Percentiles rank a stretch among this genome's conserved stretches.
Conservation (phyloP, 2,888 invertebrate genomes). For the Eupithecia pulchellata region DNA sequence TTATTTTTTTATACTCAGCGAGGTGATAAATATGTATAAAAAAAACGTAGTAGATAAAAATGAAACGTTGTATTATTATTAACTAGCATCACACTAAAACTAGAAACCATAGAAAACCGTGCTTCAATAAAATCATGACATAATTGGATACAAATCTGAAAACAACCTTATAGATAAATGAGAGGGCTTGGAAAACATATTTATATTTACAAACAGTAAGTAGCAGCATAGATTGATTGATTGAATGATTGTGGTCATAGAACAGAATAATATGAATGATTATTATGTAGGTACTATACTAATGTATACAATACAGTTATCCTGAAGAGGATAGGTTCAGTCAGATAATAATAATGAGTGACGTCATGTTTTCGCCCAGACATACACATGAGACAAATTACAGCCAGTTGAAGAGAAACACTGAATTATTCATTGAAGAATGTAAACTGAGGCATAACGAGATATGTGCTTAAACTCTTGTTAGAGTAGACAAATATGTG, state of each 20-base stretch:
- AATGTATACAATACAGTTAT: not conserved
- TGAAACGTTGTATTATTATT: not conserved
- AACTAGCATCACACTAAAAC: not conserved
- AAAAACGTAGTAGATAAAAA: not conserved
- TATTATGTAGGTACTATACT: no score
- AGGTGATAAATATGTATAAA: not conserved
- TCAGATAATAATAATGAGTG: constrained; percentile 2
- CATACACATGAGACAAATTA: constrained; percentile 32
- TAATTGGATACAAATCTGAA: not conserved
- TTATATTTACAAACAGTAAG: not conserved
- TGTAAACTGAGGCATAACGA: constrained; percentile 2
- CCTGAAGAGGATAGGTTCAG: not conserved
- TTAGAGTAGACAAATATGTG: not conserved
- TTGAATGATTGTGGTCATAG: not conserved
- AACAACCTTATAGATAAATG: not conserved
- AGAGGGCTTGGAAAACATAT: not conserved
- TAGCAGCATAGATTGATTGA: not conserved
- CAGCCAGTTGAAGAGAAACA: constrained; percentile 28
- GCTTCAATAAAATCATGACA: not conserved
- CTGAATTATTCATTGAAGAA: constrained; percentile 30
- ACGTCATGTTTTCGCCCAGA: constrained; percentile 34
- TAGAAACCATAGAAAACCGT: not conserved
- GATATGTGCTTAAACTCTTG: not conserved
- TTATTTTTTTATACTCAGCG: constrained; percentile 1
- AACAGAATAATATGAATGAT: no score